phyloP scores from a whole-genome alignment of 1,140 invertebrate species.

The Ceratina calcarata region DNA sequence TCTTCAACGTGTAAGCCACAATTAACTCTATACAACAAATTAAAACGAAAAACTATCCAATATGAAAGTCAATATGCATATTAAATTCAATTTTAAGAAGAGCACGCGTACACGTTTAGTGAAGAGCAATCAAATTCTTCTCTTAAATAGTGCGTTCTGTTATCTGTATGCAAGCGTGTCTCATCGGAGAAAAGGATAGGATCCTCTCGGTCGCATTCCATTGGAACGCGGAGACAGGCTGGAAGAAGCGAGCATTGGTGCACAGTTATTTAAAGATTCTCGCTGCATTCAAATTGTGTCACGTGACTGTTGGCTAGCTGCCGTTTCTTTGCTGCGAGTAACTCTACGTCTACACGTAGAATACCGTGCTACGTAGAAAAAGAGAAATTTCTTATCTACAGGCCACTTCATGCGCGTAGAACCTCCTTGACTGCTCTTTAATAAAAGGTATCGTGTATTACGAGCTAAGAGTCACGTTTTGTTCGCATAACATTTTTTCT shows the following conservation, averaged over 20 bases:
- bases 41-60: too few relatives aligned
- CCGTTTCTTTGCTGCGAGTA: constrained; percentile 50
- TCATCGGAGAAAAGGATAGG: constrained; percentile 21
- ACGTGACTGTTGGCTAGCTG: constrained; percentile 51
- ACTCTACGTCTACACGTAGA: constrained; percentile 9
- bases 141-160: neutral
- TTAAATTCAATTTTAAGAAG: too few relatives aligned
- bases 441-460: too few relatives aligned
- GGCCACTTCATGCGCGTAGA: constrained; percentile 37
- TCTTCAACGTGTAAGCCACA: too few relatives aligned
- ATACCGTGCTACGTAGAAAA: constrained; percentile 25
- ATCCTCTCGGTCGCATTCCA: constrained; percentile 22
- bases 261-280: constrained; percentile 65
- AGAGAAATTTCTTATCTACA: constrained; percentile 40
- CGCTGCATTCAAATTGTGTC: constrained; percentile 58
- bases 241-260: constrained; percentile 35
- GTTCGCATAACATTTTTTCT: neutral
- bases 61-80: too few relatives aligned
- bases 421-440: neutral
- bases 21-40: too few relatives aligned
- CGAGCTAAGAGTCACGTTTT: too few relatives aligned
- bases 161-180: neutral
- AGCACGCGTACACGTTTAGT: too few relatives aligned
- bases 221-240: constrained; percentile 23
- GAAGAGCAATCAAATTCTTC: neutral